Evolutionary conservation across 2,888 invertebrate species (phyloP).

Genomic region (Eutolmus rufibarbis): DNA sequence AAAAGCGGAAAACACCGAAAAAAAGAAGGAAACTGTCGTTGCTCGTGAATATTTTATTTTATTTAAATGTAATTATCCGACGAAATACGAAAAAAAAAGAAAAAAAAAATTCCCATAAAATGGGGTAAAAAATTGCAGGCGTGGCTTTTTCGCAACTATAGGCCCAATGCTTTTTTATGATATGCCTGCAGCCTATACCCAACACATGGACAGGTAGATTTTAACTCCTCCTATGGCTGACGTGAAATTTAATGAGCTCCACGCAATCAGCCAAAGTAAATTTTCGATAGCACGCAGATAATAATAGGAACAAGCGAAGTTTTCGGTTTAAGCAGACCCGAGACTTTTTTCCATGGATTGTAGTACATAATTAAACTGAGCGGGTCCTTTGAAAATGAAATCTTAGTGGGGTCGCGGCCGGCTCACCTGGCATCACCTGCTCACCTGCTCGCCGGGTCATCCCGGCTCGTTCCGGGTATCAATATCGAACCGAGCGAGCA

Average conservation of each 20-base stretch:
- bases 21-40: conserved; percentile 43
- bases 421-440: not conserved
- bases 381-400: not conserved
- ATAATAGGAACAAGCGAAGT: conserved; percentile 9
- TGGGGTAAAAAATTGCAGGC: conserved; percentile 43
- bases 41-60: conserved; percentile 60
- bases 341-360: not conserved
- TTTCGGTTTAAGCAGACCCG: not conserved
- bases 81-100: conserved; percentile 55
- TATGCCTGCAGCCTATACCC: conserved; percentile 25
- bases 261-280: conserved; percentile 38
- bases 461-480: not conserved
- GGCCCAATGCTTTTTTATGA: conserved; percentile 34
- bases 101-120: not conserved
- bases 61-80: conserved; percentile 63
- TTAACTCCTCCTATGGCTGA: conserved; percentile 48
- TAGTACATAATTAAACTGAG: not conserved
- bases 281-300: conserved; percentile 17
- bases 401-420: not conserved
- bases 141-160: conserved; percentile 45
- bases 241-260: conserved; percentile 46
- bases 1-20: conserved; percentile 28
- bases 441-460: not conserved
- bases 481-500: not conserved
- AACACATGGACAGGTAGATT: conserved; percentile 44